Evolutionary conservation across 2,113 vertebrate genomes (phyloP).

Genomic region (Microcebus jonahi): DNA sequence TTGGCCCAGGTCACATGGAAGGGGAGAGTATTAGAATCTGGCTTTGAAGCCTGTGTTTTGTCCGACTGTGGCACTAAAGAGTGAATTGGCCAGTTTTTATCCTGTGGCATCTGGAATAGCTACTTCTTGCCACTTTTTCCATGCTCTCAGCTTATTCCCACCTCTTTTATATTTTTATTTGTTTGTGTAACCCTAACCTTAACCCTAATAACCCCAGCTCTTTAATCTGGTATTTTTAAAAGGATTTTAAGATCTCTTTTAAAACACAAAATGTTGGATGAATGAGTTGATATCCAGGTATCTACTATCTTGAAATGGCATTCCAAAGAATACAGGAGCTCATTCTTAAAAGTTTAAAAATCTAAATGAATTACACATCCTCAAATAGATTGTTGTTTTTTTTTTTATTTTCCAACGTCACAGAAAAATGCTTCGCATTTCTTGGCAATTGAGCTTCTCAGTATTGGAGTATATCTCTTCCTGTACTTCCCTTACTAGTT

Average conservation of each 20-base stretch:
- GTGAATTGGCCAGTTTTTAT: neutral
- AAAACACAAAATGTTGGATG: neutral
- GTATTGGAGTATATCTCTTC: neutral
- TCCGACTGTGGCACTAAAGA: neutral
- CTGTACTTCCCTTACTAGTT: neutral
- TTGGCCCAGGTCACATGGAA: neutral
- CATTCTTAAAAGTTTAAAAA: constrained; percentile 52
- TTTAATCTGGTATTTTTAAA: neutral
- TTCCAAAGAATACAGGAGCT: neutral
- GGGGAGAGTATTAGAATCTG: neutral
- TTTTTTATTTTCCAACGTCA: neutral
- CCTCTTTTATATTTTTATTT: too few relatives aligned
- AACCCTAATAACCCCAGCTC: neutral
- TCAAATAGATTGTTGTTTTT: neutral
- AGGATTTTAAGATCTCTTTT: neutral
- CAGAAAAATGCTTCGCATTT: neutral
- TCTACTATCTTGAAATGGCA: neutral
- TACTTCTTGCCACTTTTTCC: neutral
- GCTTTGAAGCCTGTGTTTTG: neutral
- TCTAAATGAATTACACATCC: neutral
- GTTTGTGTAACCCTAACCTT: too few relatives aligned
- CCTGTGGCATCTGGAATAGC: neutral
- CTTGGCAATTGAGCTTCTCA: neutral
- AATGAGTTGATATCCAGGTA: neutral
- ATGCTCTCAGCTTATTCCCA: neutral